phyloP scores from a whole-genome alignment of 2,797 vertebrate genomes.

The Sebastes minor region DNA sequence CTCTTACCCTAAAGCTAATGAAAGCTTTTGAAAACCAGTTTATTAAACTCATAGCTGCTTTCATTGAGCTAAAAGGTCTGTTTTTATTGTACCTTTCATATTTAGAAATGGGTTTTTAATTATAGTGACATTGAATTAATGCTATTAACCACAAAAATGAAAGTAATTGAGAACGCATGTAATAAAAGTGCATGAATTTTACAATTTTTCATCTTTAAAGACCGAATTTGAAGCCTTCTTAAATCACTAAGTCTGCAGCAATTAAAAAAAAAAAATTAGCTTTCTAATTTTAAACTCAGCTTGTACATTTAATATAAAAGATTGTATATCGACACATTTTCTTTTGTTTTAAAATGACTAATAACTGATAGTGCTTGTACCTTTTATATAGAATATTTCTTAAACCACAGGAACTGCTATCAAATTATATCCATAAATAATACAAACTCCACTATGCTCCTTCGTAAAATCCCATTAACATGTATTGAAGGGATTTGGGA shows the following conservation, averaged over 20 bases:
- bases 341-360: neutral
- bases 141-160: neutral
- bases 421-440: constrained; percentile 1
- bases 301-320: neutral
- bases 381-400: neutral
- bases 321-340: neutral
- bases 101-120: neutral
- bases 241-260: neutral
- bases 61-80: neutral
- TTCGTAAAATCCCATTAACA: constrained; percentile 24
- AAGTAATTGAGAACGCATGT: neutral
- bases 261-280: neutral
- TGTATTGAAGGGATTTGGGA: constrained; percentile 13
- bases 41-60: neutral
- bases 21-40: constrained; percentile 11
- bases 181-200: neutral
- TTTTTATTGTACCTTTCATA: neutral
- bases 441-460: neutral
- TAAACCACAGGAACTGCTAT: neutral
- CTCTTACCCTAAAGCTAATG: neutral
- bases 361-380: neutral
- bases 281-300: neutral
- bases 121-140: constrained; percentile 6
- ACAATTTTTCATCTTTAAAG: neutral
- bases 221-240: neutral